phyloP scores from a whole-genome alignment of 64 coral and sea anemone genomes.

The Porites lutea region DNA sequence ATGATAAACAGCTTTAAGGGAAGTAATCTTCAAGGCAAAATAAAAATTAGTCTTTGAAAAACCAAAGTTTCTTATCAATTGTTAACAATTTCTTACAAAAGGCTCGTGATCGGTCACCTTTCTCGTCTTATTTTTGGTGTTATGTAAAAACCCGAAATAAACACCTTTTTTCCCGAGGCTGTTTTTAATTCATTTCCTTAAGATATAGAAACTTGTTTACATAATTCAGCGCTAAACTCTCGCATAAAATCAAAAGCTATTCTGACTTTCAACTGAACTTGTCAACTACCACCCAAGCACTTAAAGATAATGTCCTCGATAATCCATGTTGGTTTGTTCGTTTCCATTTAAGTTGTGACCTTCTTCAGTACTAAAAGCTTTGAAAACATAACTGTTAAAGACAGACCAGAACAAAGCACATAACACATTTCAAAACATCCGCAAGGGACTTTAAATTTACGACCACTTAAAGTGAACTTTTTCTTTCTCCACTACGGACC shows the following conservation, averaged over 20 bases:
- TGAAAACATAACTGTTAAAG: neutral
- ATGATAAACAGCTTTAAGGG: no score
- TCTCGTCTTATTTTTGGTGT: no score
- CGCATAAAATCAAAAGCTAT: conserved; percentile 10
- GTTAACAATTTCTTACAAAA: neutral
- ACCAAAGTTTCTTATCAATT: neutral
- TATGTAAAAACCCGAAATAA: neutral
- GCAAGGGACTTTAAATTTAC: no score
- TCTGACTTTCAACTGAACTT: neutral
- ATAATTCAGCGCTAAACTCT: neutral
- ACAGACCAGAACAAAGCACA: neutral
- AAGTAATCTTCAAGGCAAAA: no score
- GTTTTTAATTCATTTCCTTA: conserved; percentile 1
- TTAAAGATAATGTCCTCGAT: conserved; percentile 5
- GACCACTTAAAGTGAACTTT: neutral
- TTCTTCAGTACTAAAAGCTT: neutral
- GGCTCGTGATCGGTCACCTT: neutral
- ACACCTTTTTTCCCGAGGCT: neutral
- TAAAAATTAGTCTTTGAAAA: no score
- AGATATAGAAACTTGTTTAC: neutral
- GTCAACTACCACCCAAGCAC: neutral
- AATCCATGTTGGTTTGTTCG: neutral
- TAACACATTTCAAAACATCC: neutral
- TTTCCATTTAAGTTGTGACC: neutral
- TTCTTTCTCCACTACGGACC: neutral